phyloP scores from a whole-genome alignment of 2,888 invertebrate species.

The Nephrotoma appendiculata region DNA sequence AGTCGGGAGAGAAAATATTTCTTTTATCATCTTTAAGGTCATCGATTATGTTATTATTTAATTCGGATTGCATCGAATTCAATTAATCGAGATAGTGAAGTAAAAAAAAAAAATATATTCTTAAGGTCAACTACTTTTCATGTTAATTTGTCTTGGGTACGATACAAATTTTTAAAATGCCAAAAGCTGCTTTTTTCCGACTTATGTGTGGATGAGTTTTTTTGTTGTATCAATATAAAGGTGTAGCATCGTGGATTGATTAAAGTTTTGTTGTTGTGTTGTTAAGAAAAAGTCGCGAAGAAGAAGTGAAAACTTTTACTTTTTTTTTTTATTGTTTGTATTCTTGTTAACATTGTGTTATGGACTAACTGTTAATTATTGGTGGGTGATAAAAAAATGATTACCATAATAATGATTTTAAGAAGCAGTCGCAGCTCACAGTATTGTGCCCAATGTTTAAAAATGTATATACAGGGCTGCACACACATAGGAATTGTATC shows the following conservation, averaged over 20 bases:
- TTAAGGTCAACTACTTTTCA: background rate
- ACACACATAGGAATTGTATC: background rate
- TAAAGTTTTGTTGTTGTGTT: background rate
- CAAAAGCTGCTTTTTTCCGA: background rate
- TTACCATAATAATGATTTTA: background rate
- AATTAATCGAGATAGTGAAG: background rate
- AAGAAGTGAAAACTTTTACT: background rate
- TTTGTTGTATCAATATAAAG: background rate
- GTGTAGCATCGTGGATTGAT: background rate
- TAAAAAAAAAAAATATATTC: background rate
- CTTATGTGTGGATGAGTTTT: background rate
- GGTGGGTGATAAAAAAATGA: background rate
- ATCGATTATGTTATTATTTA: background rate
- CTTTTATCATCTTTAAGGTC: background rate
- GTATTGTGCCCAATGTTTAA: background rate
- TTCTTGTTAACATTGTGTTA: background rate
- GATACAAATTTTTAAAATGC: background rate
- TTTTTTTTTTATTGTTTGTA: background rate
- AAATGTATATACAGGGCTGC: background rate
- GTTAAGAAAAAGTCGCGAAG: background rate
- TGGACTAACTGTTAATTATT: background rate
- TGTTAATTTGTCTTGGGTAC: background rate
- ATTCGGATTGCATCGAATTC: background rate
- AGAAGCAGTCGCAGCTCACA: background rate
- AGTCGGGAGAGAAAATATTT: background rate